A percentile compares a stretch with the other conserved stretches of the same genome.
These are phyloP conservation scores for Dasysyrphus albostriatus DNA, from an alignment of 2,888 invertebrate genomes.

Conservation along the genomic window DNA sequence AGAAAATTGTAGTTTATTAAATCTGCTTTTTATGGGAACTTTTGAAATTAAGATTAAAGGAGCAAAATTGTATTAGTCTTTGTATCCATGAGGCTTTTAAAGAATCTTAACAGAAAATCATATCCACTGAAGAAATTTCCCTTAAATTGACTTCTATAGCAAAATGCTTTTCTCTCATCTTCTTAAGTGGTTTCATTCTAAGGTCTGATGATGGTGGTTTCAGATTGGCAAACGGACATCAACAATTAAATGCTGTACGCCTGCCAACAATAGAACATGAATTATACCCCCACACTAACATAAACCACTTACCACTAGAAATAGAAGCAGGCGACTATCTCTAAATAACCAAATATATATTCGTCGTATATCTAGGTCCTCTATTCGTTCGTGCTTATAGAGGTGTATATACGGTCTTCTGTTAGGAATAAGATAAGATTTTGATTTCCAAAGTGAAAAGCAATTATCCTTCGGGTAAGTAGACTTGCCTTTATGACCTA, in stretches of 20 bases:
- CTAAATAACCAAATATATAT: not conserved
- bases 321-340: not conserved
- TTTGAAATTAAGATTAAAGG: too few species aligned
- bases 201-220: conserved; percentile 64
- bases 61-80: too few species aligned
- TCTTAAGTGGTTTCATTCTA: conserved; percentile 60
- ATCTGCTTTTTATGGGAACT: too few species aligned
- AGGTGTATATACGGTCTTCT: conserved; percentile 8
- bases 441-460: conserved; percentile 75
- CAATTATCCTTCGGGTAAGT: conserved; percentile 75
- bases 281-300: conserved; percentile 33
- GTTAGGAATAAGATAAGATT: conserved; percentile 75
- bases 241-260: conserved; percentile 73
- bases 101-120: not conserved
- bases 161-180: conserved; percentile 15
- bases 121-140: not conserved
- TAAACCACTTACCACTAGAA: conserved; percentile 13
- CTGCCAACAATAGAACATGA: conserved; percentile 68
- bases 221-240: conserved; percentile 76
- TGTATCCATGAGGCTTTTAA: too few species aligned
- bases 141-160: not conserved
- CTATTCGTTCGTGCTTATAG: not conserved
- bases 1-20: too few species aligned
- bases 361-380: too few species aligned
- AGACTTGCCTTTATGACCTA: conserved; percentile 73